Evolutionary conservation across 2,113 vertebrate species (phyloP), one percentile per base, ranked within the genome.

Genomic region (Ophiodon elongatus): DNA sequence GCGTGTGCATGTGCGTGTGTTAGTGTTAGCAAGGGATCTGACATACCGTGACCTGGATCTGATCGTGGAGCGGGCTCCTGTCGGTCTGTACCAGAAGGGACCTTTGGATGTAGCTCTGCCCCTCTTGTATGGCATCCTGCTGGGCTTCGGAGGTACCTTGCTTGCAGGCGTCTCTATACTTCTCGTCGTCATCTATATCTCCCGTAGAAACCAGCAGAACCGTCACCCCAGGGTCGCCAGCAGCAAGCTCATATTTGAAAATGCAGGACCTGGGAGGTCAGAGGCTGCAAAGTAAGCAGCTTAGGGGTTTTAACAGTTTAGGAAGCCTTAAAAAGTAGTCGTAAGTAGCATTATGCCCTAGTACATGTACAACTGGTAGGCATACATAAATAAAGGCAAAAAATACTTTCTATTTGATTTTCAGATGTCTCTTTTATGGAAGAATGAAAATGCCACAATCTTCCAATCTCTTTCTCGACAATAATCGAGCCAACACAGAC

Each of bases 91-190:
- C 90, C 60, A 80, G 54, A 93, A 85, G 35, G 93, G 84, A 25
- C 93, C 94, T 43, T 52, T 85, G 54, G 93, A 91, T 29, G 96
- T 95, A 84, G 66, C 75, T 0, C 57, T 76, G 14, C 95, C 96
- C 0, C 7, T 98, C 83, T 2, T 93, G 1, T 91, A 88, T 0
- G 97, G 97, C 0, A 0, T 97, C n/a, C 14, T 97, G 37, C 73
- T 95, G 0, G 97, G 97, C 35, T 96, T 97, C 47, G 2, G 86
- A 0, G 80, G 86, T 2, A 91, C 96, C 45, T 5, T 92, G 23
- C 33, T 97, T 0, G 14, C 89, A 0, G 84, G 88, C 0, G 0
- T 19, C 0, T 21, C 89, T 0, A 5, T 86, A n/a, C 0, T 88
- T 52, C 60, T 85, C 11, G 50, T 87, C 66, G 81, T 73, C 56